These are phyloP conservation scores for Drosophila tani DNA, from an alignment of 1,140 invertebrate species.

Conservation along the genomic window DNA sequence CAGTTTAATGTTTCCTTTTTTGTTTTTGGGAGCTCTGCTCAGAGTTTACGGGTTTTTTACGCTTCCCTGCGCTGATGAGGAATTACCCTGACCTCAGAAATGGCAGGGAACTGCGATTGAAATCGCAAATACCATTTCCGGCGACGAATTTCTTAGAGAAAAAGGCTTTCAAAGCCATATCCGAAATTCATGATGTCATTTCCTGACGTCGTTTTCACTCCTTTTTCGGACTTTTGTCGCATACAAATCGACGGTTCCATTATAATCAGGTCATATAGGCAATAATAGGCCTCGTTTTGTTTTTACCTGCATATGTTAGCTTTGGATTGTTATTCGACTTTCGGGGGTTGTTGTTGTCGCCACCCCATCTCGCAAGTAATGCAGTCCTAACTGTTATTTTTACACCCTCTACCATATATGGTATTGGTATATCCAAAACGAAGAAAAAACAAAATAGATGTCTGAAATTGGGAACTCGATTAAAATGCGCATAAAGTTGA, in stretches of 20 bases:
- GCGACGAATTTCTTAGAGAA: neutral
- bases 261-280: constrained; percentile 30
- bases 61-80: neutral
- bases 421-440: neutral
- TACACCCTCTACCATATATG: constrained; percentile 9
- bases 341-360: constrained; percentile 25
- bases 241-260: constrained; percentile 9
- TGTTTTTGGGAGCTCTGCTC: constrained; percentile 7
- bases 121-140: neutral
- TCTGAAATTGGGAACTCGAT: neutral
- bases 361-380: constrained; percentile 11
- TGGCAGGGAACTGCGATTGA: neutral
- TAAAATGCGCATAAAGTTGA: neutral
- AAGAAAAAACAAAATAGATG: constrained; percentile 1
- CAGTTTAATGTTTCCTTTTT: constrained; percentile 11
- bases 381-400: constrained; percentile 16
- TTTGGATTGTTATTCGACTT: constrained; percentile 9
- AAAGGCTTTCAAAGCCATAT: constrained; percentile 1
- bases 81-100: constrained; percentile 13
- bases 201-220: constrained; percentile 6
- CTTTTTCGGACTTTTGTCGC: constrained; percentile 21
- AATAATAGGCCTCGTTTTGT: constrained; percentile 11
- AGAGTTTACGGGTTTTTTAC: neutral
- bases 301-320: constrained; percentile 32
- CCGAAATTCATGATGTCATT: constrained; percentile 32